These are phyloP conservation scores for Acrobasis suavella DNA, from an alignment of 2,888 invertebrate genomes.

Conservation along the genomic window DNA sequence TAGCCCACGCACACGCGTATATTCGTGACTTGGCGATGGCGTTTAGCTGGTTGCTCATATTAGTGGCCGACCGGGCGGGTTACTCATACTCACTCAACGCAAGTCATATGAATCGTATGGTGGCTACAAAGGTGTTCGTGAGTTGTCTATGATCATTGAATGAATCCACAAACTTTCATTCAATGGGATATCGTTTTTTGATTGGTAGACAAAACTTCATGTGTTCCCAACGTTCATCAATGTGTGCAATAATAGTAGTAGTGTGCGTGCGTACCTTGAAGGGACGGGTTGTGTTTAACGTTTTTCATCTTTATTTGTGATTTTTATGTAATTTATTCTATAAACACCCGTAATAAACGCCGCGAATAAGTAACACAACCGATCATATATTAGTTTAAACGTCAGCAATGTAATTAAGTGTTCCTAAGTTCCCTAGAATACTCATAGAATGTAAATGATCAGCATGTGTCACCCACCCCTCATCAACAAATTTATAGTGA, in stretches of 20 bases:
- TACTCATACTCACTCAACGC: no score
- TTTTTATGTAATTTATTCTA: constrained; percentile 40
- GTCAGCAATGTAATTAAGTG: constrained; percentile 43
- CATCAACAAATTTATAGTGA: constrained; percentile 77
- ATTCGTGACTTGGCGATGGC: no score
- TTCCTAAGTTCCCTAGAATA: constrained; percentile 53
- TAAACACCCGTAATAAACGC: constrained; percentile 30
- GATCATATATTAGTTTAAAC: constrained; percentile 26
- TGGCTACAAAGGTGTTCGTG: no score
- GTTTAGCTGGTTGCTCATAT: no score
- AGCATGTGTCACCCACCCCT: constrained; percentile 77
- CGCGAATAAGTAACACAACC: constrained; percentile 31
- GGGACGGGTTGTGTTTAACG: constrained; percentile 55
- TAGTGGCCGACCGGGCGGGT: no score
- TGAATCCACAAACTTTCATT: background rate
- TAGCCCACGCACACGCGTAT: no score
- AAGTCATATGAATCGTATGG: no score
- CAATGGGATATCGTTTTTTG: constrained; percentile 1
- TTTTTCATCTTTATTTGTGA: constrained; percentile 41
- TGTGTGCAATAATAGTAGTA: background rate
- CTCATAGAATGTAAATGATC: constrained; percentile 63
- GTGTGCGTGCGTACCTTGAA: constrained; percentile 41
- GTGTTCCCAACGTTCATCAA: constrained; percentile 12
- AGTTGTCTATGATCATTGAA: background rate
- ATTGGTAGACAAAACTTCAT: constrained; percentile 15